These are phyloP conservation scores for Hypotaenidia philippensis DNA, from an alignment of 2,797 vertebrate species.

Conservation along the genomic window DNA sequence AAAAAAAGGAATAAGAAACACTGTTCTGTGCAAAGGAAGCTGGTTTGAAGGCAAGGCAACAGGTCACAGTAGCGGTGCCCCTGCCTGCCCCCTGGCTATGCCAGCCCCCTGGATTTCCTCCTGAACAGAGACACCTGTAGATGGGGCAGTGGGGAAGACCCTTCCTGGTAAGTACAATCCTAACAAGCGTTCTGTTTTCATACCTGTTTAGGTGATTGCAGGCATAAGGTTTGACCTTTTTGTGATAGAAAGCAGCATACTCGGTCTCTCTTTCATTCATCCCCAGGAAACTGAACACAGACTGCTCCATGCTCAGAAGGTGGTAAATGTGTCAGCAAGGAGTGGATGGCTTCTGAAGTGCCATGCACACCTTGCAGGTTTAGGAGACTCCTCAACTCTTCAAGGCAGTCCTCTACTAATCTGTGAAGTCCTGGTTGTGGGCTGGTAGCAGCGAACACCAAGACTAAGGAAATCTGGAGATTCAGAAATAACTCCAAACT, in stretches of 20 bases:
- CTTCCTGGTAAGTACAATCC: not conserved
- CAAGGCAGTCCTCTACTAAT: not conserved
- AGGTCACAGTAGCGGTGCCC: rapidly evolving
- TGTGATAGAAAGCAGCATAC: not conserved
- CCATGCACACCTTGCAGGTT: not conserved
- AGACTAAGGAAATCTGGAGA: not conserved
- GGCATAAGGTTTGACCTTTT: not conserved
- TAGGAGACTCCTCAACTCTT: not conserved
- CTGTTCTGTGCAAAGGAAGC: not conserved
- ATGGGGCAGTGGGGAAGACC: rapidly evolving
- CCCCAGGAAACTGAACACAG: not conserved
- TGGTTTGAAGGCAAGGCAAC: not conserved
- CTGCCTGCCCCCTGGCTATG: not conserved
- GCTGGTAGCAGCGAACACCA: rapidly evolving
- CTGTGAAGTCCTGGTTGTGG: not conserved
- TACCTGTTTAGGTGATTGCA: not conserved
- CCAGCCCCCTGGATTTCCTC: not conserved
- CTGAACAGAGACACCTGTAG: rapidly evolving
- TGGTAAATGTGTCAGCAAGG: not conserved
- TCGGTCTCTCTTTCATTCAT: not conserved
- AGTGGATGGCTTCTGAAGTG: not conserved
- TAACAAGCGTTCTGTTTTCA: not conserved
- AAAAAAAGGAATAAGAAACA: not conserved
- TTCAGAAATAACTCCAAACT: not conserved
- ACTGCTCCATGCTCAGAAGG: not conserved